phyloP scores from a whole-genome alignment of 1,140 invertebrate species.

The Melipona quadrifasciata region DNA sequence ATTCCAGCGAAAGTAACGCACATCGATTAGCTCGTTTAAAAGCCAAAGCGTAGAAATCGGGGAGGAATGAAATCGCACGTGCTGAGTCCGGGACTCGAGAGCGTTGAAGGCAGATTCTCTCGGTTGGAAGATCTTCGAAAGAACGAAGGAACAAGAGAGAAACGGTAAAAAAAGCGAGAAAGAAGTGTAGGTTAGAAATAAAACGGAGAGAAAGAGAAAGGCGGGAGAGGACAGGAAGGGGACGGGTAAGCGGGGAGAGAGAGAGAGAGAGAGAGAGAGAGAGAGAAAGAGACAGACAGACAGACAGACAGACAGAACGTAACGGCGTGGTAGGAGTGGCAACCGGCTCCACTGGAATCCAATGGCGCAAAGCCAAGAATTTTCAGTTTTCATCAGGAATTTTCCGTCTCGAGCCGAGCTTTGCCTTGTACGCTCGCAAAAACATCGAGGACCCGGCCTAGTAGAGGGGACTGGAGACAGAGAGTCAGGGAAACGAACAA shows the following conservation, averaged over 20 bases:
- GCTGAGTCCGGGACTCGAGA: neutral
- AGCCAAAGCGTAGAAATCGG: slow-evolving; percentile 5
- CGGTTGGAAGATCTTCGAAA: slow-evolving; percentile 69
- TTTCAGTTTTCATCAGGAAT: slow-evolving; percentile 55
- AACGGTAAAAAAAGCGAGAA: neutral
- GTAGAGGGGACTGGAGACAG: neutral
- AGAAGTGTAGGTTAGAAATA: neutral
- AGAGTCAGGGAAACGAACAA: slow-evolving; percentile 23
- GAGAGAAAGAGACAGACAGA: slow-evolving; percentile 33
- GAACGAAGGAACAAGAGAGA: neutral
- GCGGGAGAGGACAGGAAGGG: neutral
- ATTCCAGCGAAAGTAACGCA: slow-evolving; percentile 23
- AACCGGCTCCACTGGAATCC: slow-evolving; percentile 77
- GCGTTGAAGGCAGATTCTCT: slow-evolving; percentile 22
- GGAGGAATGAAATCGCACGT: slow-evolving; percentile 16
- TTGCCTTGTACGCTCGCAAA: neutral
- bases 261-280: slow-evolving; percentile 25
- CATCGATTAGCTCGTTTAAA: slow-evolving; percentile 35
- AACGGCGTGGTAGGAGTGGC: slow-evolving; percentile 76
- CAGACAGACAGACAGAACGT: slow-evolving; percentile 58
- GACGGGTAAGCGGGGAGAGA: neutral
- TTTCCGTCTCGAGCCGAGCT: slow-evolving; percentile 46
- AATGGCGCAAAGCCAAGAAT: slow-evolving; percentile 74
- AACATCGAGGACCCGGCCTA: slow-evolving; percentile 1
- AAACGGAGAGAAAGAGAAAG: neutral